Conservation (phyloP, 2,888 invertebrate genomes). For the Ochlodes sylvanus region DNA sequence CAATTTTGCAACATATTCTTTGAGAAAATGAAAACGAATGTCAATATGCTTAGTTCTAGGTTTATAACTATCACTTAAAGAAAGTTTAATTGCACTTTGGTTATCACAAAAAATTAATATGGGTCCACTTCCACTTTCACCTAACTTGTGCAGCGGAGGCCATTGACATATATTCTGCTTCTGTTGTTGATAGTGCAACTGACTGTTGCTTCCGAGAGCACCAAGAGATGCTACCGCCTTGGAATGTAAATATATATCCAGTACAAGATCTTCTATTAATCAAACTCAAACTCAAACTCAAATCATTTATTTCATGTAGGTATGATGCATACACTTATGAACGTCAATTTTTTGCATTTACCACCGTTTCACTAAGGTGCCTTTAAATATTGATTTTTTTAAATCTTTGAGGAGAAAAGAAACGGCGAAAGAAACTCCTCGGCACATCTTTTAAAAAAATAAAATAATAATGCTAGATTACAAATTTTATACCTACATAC, state of each 20-base stretch:
- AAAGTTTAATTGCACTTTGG: constrained; percentile 46
- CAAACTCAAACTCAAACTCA: too few species aligned
- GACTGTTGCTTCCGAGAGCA: constrained; percentile 46
- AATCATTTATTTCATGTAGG: too few species aligned
- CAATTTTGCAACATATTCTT: constrained; percentile 38
- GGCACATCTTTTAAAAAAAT: too few species aligned
- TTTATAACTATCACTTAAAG: constrained; percentile 44
- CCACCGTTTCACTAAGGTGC: too few species aligned
- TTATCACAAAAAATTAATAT: constrained; percentile 44
- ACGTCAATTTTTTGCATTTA: too few species aligned
- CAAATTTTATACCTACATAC: too few species aligned
- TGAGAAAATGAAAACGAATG: constrained; percentile 45
- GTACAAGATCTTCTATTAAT: constrained; percentile 44
- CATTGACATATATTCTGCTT: constrained; percentile 49
- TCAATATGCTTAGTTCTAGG: constrained; percentile 47
- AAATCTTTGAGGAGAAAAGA: too few species aligned
- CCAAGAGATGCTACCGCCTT: constrained; percentile 47
- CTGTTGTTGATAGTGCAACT: constrained; percentile 48
- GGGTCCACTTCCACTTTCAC: constrained; percentile 25
- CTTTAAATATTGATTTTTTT: too few species aligned
- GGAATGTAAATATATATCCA: constrained; percentile 45
- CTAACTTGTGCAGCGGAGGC: constrained; percentile 43
- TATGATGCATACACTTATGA: too few species aligned
- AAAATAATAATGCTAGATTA: too few species aligned
- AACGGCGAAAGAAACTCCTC: too few species aligned